Evolutionary conservation across 2,888 invertebrate genomes (phyloP).

Genomic region (Drosophila leonis): DNA sequence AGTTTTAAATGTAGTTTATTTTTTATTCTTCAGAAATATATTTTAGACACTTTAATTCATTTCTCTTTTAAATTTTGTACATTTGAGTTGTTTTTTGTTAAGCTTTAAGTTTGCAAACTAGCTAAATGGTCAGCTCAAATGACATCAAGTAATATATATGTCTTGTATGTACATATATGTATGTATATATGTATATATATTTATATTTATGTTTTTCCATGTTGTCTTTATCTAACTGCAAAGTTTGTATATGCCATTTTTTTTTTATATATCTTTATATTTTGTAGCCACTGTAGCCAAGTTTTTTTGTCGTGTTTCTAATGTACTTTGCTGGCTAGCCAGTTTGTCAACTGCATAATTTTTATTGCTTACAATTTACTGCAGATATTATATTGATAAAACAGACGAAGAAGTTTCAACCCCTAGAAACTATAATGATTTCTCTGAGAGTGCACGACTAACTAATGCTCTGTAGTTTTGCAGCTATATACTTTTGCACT

Average conservation of each 20-base stretch:
- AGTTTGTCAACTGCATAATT: slow-evolving; percentile 12
- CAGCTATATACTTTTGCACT: neutral
- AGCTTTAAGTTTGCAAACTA: neutral
- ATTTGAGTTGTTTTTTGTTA: neutral
- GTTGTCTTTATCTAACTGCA: neutral
- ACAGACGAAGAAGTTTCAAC: neutral
- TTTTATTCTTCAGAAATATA: too few relatives aligned
- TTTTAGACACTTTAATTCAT: too few relatives aligned
- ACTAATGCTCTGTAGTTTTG: neutral
- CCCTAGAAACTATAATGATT: neutral
- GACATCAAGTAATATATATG: neutral
- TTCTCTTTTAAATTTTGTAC: too few relatives aligned
- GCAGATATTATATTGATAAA: slow-evolving; percentile 8
- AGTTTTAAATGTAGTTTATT: too few relatives aligned
- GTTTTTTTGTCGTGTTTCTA: neutral
- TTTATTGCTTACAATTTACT: slow-evolving; percentile 1
- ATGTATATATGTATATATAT: neutral
- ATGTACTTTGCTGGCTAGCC: slow-evolving; percentile 1
- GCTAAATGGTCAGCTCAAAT: neutral
- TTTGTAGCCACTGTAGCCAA: neutral
- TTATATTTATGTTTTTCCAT: neutral
- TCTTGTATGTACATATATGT: neutral
- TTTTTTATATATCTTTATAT: too few relatives aligned
- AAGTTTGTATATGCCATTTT: neutral
- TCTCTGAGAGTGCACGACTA: neutral